Evolutionary conservation across 2,797 vertebrate genomes (phyloP).

Genomic region (Cetoscarus ocellatus): DNA sequence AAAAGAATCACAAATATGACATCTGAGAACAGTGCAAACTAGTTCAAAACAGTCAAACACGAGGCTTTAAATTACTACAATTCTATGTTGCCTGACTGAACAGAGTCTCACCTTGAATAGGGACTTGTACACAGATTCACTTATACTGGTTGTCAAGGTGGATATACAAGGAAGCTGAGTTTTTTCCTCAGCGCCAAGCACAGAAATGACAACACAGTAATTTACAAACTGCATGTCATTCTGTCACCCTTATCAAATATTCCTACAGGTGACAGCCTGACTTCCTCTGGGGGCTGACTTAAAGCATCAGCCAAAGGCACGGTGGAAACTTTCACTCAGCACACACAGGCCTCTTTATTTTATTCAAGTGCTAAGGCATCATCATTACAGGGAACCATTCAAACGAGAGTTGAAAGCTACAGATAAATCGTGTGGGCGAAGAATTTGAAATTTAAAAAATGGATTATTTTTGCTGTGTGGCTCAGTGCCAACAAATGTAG

Average conservation of each 20-base stretch:
- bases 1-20: no score
- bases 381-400: slow-evolving; percentile 7
- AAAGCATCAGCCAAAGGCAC: slow-evolving; percentile 7
- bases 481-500: slow-evolving; percentile 18
- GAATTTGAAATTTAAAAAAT: slow-evolving; percentile 28
- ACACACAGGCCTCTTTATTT: slow-evolving; percentile 13
- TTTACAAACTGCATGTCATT: slow-evolving; percentile 5
- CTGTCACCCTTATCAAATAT: slow-evolving; percentile 1
- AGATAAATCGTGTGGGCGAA: slow-evolving; percentile 16
- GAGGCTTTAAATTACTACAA: no score
- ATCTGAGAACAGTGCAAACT: no score
- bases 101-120: no score
- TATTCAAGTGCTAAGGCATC: slow-evolving; percentile 20
- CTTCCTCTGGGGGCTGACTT: slow-evolving; percentile 18
- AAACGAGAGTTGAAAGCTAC: slow-evolving; percentile 16
- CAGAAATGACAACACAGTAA: not conserved
- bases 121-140: not conserved
- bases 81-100: no score
- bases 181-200: not conserved
- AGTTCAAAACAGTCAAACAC: no score
- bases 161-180: not conserved
- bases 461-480: slow-evolving; percentile 23
- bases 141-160: not conserved
- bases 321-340: slow-evolving; percentile 5
- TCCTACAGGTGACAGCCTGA: slow-evolving; percentile 18